A percentile compares a stretch with the other conserved stretches of the same genome.
Conservation (phyloP, 2,888 invertebrate species). For the Lasioglossum vierecki region DNA sequence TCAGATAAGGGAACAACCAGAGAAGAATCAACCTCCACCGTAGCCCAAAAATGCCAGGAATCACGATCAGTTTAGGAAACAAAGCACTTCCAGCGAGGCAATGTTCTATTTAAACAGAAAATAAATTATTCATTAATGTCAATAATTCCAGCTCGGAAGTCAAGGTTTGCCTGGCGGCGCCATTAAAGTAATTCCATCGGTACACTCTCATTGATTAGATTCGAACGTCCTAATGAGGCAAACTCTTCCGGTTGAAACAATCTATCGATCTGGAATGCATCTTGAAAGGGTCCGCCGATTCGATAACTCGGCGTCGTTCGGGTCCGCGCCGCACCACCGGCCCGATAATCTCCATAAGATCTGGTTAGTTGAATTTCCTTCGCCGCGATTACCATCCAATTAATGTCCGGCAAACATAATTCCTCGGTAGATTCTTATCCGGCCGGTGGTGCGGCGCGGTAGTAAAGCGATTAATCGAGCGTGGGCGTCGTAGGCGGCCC, state of each 20-base stretch:
- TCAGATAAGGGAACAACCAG: background rate
- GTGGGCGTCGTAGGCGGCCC: background rate
- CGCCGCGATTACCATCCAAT: conserved; percentile 50
- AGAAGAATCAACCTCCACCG: background rate
- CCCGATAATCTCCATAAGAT: conserved; percentile 46
- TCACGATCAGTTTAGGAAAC: background rate
- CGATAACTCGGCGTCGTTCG: conserved; percentile 4
- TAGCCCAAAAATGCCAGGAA: background rate
- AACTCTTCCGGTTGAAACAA: conserved; percentile 8
- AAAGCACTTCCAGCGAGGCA: background rate
- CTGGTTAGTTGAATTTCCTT: conserved; percentile 46
- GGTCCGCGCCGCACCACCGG: background rate
- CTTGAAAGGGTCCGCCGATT: conserved; percentile 25
- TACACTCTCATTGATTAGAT: background rate
- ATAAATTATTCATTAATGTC: background rate
- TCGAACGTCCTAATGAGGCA: background rate
- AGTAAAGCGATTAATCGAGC: conserved; percentile 27
- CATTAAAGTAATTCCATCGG: background rate
- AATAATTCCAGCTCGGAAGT: background rate
- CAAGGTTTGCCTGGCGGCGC: background rate
- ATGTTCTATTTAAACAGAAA: background rate
- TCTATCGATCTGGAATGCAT: conserved; percentile 5
- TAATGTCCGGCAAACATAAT: conserved; percentile 48
- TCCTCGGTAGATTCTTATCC: conserved; percentile 45
- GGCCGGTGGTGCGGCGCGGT: conserved; percentile 18